phyloP scores from a whole-genome alignment of 2,888 invertebrate species.

The Pyrochroa serraticornis region DNA sequence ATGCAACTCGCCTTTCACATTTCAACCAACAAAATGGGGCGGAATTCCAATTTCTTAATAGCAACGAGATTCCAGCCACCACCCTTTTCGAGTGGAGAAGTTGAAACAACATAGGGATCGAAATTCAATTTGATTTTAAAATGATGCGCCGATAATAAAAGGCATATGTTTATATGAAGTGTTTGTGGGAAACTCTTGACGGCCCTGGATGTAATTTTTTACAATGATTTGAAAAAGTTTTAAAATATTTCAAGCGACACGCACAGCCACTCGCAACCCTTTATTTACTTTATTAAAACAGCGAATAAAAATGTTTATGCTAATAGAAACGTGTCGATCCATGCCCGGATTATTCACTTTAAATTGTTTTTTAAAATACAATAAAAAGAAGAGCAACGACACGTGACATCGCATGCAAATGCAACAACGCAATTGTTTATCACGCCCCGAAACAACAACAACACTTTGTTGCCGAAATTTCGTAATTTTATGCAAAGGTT shows the following conservation, averaged over 20 bases:
- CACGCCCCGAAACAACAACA: no score
- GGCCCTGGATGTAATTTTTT: constrained; percentile 10
- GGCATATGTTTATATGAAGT: not conserved
- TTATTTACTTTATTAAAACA: constrained; percentile 42
- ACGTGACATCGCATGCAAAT: constrained; percentile 32
- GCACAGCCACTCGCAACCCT: constrained; percentile 24
- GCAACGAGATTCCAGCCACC: no score
- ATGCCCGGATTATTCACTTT: constrained; percentile 37
- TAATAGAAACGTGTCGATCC: constrained; percentile 45
- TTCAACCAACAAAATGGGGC: not conserved
- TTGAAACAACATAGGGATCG: not conserved
- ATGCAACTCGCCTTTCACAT: not conserved
- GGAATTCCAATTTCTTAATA: not conserved
- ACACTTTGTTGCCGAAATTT: not conserved
- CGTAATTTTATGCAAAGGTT: no score
- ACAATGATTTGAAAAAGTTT: constrained; percentile 34
- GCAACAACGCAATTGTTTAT: not conserved
- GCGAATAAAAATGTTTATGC: constrained; percentile 41
- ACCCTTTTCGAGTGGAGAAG: no score
- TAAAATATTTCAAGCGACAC: constrained; percentile 39
- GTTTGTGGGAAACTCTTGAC: no score
- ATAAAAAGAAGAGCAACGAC: constrained; percentile 32
- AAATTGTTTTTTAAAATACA: constrained; percentile 37
- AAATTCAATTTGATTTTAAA: not conserved
- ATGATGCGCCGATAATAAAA: not conserved